phyloP scores from a whole-genome alignment of 1,140 invertebrate species.

The Magallana gigas region DNA sequence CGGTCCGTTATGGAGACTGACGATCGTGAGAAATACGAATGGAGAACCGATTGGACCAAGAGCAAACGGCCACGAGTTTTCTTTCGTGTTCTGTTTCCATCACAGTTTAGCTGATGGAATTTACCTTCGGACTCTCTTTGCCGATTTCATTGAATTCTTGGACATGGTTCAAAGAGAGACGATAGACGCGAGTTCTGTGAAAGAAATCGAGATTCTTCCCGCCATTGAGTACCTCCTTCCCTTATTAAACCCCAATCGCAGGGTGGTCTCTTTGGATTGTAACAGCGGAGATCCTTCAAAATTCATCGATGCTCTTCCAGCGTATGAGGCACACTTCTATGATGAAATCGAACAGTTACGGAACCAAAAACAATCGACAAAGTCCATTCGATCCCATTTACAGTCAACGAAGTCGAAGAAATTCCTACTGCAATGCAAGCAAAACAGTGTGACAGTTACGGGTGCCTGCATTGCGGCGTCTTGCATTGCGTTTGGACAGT shows the following conservation, averaged over 20 bases:
- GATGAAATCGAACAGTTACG: conserved; percentile 24
- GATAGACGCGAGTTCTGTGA: background rate
- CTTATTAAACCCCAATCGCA: background rate
- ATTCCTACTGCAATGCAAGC: conserved; percentile 30
- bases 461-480: conserved; percentile 42
- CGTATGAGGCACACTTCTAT: conserved; percentile 20
- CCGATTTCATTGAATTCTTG: conserved; percentile 51
- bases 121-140: conserved; percentile 32
- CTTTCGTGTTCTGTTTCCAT: conserved; percentile 46
- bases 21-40: background rate
- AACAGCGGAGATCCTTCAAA: background rate
- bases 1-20: conserved; percentile 48
- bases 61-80: background rate
- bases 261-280: background rate
- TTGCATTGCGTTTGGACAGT: conserved; percentile 24
- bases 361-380: conserved; percentile 14
- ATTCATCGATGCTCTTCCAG: conserved; percentile 8
- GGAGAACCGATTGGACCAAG: background rate
- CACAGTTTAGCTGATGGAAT: conserved; percentile 47
- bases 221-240: conserved; percentile 47
- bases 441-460: conserved; percentile 45
- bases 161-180: conserved; percentile 40
- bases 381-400: conserved; percentile 13
- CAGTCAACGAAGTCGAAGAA: background rate
- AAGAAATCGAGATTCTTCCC: conserved; percentile 38